These are phyloP conservation scores for Platalea minor DNA, from an alignment of 2,797 vertebrate species.

Conservation along the genomic window DNA sequence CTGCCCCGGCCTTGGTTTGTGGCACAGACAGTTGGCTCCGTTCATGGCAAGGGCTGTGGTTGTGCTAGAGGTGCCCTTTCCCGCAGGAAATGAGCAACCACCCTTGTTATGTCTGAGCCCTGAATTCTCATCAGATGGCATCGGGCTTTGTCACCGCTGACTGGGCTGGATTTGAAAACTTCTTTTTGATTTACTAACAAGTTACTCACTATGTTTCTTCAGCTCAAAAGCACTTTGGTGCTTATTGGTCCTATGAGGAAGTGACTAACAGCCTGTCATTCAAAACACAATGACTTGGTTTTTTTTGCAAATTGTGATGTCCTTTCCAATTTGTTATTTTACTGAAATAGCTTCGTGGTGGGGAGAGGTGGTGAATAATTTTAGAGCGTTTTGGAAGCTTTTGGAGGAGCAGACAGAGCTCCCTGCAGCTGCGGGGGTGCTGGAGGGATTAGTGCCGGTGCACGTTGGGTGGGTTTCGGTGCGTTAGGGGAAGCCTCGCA, in stretches of 20 bases:
- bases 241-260: not conserved
- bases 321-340: not conserved
- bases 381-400: not conserved
- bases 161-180: not conserved
- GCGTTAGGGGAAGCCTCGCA: not conserved
- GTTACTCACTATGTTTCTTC: slow-evolving; percentile 8
- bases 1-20: rapidly evolving
- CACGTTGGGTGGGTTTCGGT: not conserved
- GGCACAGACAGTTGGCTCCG: rapidly evolving
- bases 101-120: not conserved
- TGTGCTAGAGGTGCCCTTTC: not conserved
- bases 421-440: not conserved
- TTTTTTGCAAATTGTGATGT: not conserved
- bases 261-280: slow-evolving; percentile 12
- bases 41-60: rapidly evolving
- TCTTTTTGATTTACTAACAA: not conserved
- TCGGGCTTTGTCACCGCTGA: not conserved
- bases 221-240: not conserved
- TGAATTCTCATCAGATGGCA: not conserved
- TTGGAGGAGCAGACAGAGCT: not conserved
- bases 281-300: rapidly evolving
- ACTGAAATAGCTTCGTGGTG: not conserved
- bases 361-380: not conserved
- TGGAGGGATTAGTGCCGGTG: not conserved
- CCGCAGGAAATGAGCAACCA: slow-evolving; percentile 33